These are phyloP conservation scores for Agrenia bidenticulata DNA, from an alignment of 2,888 invertebrate species.

Conservation along the genomic window DNA sequence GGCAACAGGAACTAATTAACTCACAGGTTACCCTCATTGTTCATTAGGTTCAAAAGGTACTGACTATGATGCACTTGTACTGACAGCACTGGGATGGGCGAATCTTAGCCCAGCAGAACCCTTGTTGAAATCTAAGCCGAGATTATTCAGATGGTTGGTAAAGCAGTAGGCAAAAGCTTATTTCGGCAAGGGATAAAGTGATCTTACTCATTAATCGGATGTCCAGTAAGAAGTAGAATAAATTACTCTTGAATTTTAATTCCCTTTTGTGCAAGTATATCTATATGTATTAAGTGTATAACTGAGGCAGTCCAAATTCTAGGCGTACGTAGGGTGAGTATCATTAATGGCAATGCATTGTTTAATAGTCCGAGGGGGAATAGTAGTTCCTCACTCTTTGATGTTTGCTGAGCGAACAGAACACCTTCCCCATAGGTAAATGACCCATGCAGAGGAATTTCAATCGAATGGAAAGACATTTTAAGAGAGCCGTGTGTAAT, in stretches of 20 bases:
- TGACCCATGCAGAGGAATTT: conserved; percentile 3
- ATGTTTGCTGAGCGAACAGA: neutral
- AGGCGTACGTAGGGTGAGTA: neutral
- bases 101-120: no score
- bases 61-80: neutral
- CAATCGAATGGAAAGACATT: conserved; percentile 1
- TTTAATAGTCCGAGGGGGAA: neutral
- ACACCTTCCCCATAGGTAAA: conserved; percentile 10
- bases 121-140: no score
- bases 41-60: conserved; percentile 31
- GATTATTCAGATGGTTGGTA: no score
- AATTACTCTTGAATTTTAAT: conserved; percentile 5
- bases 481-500: conserved; percentile 12
- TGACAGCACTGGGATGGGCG: no score
- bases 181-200: conserved; percentile 18
- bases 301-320: neutral
- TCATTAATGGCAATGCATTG: neutral
- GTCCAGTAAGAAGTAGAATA: conserved; percentile 1
- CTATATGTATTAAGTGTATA: neutral
- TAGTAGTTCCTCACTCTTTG: neutral
- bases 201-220: conserved; percentile 21
- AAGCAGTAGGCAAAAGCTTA: no score
- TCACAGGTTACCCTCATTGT: conserved; percentile 41
- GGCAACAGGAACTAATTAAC: conserved; percentile 37
- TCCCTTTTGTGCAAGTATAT: neutral